phyloP scores from a whole-genome alignment of 2,888 invertebrate species.

The Andrena bicolor region DNA sequence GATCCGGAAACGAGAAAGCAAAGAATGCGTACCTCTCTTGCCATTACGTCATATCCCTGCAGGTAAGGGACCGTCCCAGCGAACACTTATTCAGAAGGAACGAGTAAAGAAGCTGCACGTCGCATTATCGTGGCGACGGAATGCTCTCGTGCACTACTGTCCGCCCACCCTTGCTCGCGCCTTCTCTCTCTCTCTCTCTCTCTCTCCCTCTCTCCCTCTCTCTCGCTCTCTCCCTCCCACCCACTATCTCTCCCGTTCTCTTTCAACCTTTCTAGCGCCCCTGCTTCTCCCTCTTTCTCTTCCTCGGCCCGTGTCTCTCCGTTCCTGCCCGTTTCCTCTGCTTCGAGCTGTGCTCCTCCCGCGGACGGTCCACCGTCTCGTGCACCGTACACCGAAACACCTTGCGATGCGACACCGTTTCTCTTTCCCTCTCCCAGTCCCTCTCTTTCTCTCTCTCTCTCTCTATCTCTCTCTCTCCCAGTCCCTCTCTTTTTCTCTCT shows the following conservation, averaged over 20 bases:
- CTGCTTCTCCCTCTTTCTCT: conserved; percentile 3
- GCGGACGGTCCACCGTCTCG: conserved; percentile 26
- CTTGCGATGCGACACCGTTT: conserved; percentile 47
- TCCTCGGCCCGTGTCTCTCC: conserved; percentile 16
- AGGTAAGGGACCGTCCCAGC: conserved; percentile 83
- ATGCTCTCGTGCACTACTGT: conserved; percentile 71
- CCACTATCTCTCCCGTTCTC: not conserved
- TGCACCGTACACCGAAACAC: conserved; percentile 47
- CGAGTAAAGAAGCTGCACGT: conserved; percentile 75
- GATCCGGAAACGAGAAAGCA: conserved; percentile 33
- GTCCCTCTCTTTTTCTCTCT: conserved; percentile 2
- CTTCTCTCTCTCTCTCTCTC: conserved; percentile 25
- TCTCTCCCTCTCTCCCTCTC: conserved; percentile 37
- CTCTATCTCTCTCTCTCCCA: too few species aligned
- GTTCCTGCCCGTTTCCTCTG: conserved; percentile 11
- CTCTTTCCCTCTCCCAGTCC: conserved; percentile 6
- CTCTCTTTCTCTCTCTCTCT: not conserved
- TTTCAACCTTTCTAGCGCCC: not conserved
- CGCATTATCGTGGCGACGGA: conserved; percentile 76
- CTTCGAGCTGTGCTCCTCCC: conserved; percentile 22
- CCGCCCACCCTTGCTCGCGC: conserved; percentile 72
- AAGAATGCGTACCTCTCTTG: conserved; percentile 85
- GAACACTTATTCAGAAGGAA: conserved; percentile 80
- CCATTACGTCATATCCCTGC: conserved; percentile 86
- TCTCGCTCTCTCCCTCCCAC: conserved; percentile 41